phyloP scores from a whole-genome alignment of 2,797 vertebrate species.

The Botia almorhae region DNA sequence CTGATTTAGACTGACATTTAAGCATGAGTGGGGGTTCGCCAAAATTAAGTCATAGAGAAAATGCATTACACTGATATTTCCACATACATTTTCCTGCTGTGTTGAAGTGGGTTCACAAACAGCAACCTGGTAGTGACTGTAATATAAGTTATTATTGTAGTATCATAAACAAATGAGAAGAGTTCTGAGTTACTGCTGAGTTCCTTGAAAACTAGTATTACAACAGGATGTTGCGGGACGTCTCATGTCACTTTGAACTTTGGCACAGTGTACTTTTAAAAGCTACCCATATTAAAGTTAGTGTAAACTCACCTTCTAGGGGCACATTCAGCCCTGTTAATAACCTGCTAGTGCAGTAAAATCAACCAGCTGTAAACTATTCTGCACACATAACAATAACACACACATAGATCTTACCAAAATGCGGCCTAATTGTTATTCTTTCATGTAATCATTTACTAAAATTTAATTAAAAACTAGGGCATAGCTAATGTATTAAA shows the following conservation, averaged over 20 bases:
- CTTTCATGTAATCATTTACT: not conserved
- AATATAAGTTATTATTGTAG: not conserved
- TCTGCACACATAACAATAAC: not conserved
- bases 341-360: not conserved
- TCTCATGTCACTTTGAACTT: not conserved
- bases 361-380: not conserved
- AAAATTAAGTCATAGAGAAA: slow-evolving; percentile 42
- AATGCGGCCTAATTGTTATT: not conserved
- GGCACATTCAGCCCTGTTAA: not conserved
- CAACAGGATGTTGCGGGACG: not conserved
- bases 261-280: slow-evolving; percentile 9
- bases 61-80: slow-evolving; percentile 44
- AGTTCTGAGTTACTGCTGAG: not conserved
- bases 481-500: not conserved
- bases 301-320: not conserved
- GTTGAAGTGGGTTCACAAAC: not conserved
- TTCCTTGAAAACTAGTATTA: not conserved
- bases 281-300: not conserved
- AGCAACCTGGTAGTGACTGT: slow-evolving; percentile 2
- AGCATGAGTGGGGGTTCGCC: slow-evolving; percentile 39
- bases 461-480: not conserved
- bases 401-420: not conserved
- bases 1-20: slow-evolving; percentile 44
- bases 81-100: slow-evolving; percentile 38
- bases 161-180: not conserved